Base-by-base conservation (phyloP, 1,140 invertebrate species). In the Hycleus phaleratus region DNA sequence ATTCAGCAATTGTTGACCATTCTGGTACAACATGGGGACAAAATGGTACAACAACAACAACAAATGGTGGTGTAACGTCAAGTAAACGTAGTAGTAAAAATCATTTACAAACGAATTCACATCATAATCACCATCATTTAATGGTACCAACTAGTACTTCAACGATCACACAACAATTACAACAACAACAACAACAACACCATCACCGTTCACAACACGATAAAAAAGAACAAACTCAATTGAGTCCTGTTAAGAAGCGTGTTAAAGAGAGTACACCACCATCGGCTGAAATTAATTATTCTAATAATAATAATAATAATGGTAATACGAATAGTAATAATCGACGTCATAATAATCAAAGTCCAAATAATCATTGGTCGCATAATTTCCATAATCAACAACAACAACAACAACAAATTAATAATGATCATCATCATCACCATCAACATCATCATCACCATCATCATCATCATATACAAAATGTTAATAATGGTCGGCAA, bases 241-340 rank as follows among this genome's bases (percentile, higher is more conserved):
- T 97, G 56, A 96, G 92, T 68, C 95, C 95, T 1, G 93, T 97
- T 2, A 98, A 98, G 77, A 98, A 98, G 74, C 80, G 95, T n/a
- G 94, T 97, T 5, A 97, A 97, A 72, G 95, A 97, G 71, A 93
- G 90, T 64, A 95, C 93, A 18, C 93, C 94, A 32, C 93, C 93
- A 0, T 84, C 71, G 40, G 75, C 77, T 66, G 70, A 70, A 51
- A 63, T 67, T 10, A 68, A 65, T 53, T 64, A 67, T 38, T 57
- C 49, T 38, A 56, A 45, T 18, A 58, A 46, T 39, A 72, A 73
- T 58, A 73, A 78, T 58, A 72, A 76, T 32, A 68, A 68, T 56
- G 74, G 76, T 58, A 77, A 75, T 51, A 77, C 77, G 3, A 64
- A 68, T 0, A 70, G 62, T 40, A 67, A 54, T 26, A 45, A 55